Evolutionary conservation across 2,113 vertebrate genomes (phyloP).

Genomic region (Vidua chalybeata): DNA sequence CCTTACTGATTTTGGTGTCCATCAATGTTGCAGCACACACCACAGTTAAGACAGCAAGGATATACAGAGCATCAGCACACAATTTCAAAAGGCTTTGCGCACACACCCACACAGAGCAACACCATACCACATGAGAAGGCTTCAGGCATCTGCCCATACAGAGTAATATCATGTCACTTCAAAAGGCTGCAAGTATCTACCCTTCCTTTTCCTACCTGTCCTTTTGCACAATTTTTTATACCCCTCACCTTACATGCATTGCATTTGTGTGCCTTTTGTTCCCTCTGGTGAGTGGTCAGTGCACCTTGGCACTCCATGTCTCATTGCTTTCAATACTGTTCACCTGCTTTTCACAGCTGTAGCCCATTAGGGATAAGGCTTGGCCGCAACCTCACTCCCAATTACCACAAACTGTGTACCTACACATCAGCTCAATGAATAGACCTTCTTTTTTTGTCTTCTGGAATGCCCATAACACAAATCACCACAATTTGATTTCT

Average conservation of each 20-base stretch:
- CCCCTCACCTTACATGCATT: background rate
- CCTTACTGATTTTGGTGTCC: background rate
- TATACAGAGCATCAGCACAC: background rate
- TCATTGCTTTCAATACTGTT: background rate
- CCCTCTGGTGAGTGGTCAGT: background rate
- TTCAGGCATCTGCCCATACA: too few relatives aligned
- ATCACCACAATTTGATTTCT: constrained; percentile 30
- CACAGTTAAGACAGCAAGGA: background rate
- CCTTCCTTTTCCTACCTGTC: background rate
- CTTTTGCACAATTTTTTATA: background rate
- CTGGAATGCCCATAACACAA: background rate
- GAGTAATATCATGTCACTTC: background rate
- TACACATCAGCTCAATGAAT: background rate
- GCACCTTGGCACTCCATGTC: background rate
- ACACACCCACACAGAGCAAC: background rate
- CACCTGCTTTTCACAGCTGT: background rate
- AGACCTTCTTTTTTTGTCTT: constrained; percentile 20
- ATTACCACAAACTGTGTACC: background rate
- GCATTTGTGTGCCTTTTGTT: background rate
- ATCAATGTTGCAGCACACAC: background rate
- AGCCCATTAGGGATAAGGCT: background rate
- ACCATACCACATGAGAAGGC: too few relatives aligned
- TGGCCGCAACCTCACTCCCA: background rate
- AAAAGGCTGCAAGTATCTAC: background rate
- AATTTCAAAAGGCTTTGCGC: background rate